A percentile compares a stretch with the other conserved stretches of the same genome.
phyloP scores from a whole-genome alignment of 2,797 vertebrate genomes.

The Pangasius krempfi region DNA sequence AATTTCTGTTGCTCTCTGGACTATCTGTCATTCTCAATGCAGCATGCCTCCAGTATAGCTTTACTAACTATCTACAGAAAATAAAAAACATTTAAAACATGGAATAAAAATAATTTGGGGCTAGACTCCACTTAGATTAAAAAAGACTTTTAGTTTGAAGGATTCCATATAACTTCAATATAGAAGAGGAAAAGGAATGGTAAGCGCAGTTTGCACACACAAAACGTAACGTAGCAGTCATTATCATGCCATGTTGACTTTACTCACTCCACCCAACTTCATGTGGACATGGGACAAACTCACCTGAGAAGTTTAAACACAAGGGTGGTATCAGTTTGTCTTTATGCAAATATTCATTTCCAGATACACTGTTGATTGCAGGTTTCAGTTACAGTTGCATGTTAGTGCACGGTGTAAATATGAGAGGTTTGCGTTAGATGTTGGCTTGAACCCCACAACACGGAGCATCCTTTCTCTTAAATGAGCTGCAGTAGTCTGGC shows the following conservation, averaged over 20 bases:
- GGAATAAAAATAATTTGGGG: too few species aligned
- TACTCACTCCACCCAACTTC: background rate
- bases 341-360: background rate
- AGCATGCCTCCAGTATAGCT: background rate
- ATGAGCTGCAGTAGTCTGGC: background rate
- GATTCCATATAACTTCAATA: too few species aligned
- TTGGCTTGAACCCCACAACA: background rate
- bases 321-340: too few species aligned
- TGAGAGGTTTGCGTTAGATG: background rate
- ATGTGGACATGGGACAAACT: background rate
- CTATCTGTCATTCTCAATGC: background rate
- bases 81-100: background rate
- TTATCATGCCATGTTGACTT: background rate
- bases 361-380: too few species aligned
- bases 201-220: background rate
- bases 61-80: background rate
- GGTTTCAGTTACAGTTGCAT: background rate
- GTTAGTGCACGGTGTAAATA: background rate
- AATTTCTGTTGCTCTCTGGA: too few species aligned
- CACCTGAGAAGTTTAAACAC: background rate
- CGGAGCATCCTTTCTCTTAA: background rate
- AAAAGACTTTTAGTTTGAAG: too few species aligned
- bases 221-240: background rate
- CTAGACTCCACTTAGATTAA: too few species aligned
- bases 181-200: background rate